phyloP scores from a whole-genome alignment of 2,113 vertebrate species.

The Alethe castanea region DNA sequence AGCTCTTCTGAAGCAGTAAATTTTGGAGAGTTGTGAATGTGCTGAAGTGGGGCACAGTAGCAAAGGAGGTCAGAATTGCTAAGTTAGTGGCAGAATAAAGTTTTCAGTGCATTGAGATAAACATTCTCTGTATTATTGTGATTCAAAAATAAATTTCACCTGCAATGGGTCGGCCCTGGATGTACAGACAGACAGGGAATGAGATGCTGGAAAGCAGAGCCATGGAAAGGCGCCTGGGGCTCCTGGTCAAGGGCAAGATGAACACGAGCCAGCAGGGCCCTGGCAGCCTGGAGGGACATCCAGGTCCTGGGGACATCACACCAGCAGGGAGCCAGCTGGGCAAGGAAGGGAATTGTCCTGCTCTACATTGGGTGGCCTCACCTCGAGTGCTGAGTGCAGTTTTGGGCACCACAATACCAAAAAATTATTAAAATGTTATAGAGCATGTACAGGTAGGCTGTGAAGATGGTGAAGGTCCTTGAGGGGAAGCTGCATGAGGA shows the following conservation, averaged over 20 bases:
- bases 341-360: background rate
- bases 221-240: background rate
- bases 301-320: accelerated
- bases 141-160: background rate
- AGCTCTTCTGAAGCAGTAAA: background rate
- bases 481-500: background rate
- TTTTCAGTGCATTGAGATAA: background rate
- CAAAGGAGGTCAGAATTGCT: background rate
- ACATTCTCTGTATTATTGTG: background rate
- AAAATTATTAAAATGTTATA: background rate
- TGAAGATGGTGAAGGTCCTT: no score
- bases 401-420: background rate
- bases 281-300: background rate
- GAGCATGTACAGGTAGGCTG: background rate
- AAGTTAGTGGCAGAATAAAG: background rate
- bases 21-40: background rate
- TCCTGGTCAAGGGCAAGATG: background rate
- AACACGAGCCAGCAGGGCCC: background rate
- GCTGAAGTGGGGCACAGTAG: background rate
- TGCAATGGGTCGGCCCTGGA: background rate
- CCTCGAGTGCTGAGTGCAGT: background rate
- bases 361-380: background rate
- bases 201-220: background rate
- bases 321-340: background rate
- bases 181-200: background rate